These are phyloP conservation scores for Pyxicephalus adspersus DNA, from an alignment of 2,113 vertebrate species.

Conservation along the genomic window DNA sequence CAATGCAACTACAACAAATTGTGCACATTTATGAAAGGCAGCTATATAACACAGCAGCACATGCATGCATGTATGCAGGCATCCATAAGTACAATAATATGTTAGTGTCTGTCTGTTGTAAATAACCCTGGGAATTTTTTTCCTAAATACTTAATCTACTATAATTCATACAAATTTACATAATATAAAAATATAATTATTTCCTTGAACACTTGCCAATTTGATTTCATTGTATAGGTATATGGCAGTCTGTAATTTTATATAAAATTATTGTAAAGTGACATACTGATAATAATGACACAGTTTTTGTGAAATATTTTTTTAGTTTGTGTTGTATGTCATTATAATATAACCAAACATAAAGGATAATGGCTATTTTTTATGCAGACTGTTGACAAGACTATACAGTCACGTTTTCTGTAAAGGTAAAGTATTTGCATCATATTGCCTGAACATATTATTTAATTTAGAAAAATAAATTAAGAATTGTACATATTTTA, in stretches of 20 bases:
- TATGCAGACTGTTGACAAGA: not conserved
- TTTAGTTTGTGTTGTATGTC: not conserved
- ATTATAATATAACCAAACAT: not conserved
- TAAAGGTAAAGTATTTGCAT: slow-evolving; percentile 4
- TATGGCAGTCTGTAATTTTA: not conserved
- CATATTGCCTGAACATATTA: not conserved
- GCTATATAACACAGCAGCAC: not conserved
- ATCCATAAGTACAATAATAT: not conserved
- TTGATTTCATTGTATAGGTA: not conserved
- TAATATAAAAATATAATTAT: slow-evolving; percentile 32
- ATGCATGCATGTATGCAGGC: not conserved
- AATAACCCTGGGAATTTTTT: not conserved
- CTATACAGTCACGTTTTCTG: not conserved
- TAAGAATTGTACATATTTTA: not conserved
- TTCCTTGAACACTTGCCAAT: slow-evolving; percentile 5
- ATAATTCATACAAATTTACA: slow-evolving; percentile 9
- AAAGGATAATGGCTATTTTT: not conserved
- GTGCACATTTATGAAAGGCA: not conserved
- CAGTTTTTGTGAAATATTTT: not conserved
- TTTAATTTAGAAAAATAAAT: slow-evolving; percentile 21
- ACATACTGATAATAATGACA: not conserved
- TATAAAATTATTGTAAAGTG: not conserved
- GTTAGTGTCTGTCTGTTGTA: not conserved
- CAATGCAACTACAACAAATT: not conserved
- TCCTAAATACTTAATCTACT: not conserved